A percentile compares a stretch with the other conserved stretches of the same genome.
These are phyloP conservation scores for Acanthosepion lycidas DNA, from an alignment of 2,888 invertebrate genomes.

Conservation along the genomic window DNA sequence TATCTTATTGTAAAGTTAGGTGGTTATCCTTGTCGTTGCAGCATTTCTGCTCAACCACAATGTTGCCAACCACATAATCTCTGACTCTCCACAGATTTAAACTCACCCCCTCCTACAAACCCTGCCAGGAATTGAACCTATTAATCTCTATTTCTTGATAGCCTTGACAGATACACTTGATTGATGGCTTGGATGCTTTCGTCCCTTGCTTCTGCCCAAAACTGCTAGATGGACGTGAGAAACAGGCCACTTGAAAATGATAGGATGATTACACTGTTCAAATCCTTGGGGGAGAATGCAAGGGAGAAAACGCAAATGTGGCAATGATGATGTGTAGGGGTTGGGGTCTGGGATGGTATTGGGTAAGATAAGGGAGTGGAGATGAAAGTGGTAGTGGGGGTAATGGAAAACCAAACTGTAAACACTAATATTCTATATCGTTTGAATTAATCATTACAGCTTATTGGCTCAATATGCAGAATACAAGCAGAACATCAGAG, in stretches of 20 bases:
- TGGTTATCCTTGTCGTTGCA: neutral
- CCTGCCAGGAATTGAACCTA: conserved; percentile 20
- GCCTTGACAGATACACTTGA: conserved; percentile 9
- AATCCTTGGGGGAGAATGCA: neutral
- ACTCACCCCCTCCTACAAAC: neutral
- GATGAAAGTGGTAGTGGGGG: neutral
- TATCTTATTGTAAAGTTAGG: neutral
- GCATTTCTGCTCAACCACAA: neutral
- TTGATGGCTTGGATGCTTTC: conserved; percentile 8
- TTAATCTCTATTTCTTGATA: neutral
- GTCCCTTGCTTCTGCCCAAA: conserved; percentile 18
- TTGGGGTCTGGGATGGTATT: neutral
- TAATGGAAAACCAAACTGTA: conserved; percentile 23
- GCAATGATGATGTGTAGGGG: neutral
- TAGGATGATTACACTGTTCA: neutral
- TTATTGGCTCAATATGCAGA: neutral
- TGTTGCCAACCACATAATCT: conserved; percentile 33
- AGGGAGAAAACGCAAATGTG: neutral
- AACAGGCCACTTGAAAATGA: conserved; percentile 18
- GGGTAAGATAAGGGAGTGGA: neutral
- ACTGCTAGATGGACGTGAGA: neutral
- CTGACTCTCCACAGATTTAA: neutral
- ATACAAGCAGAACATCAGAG: neutral
- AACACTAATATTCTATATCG: conserved; percentile 20
- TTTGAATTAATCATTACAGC: neutral